These are phyloP conservation scores for Apistogramma diplotaenia DNA, from an alignment of 2,113 vertebrate species.

Conservation along the genomic window DNA sequence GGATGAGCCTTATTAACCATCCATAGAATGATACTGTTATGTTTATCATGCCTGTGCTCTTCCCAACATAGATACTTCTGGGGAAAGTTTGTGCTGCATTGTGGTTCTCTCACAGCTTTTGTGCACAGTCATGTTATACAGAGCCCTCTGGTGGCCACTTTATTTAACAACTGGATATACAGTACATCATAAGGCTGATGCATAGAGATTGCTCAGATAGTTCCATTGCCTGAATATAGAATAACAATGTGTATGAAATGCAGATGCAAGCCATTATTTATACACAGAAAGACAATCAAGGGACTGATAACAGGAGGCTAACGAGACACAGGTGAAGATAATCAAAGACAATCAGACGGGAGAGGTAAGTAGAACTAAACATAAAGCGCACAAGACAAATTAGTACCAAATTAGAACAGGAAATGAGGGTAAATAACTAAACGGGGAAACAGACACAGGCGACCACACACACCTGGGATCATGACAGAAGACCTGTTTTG, in stretches of 20 bases:
- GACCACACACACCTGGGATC: background rate
- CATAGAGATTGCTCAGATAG: background rate
- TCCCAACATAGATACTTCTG: background rate
- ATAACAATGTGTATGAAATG: background rate
- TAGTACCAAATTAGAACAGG: background rate
- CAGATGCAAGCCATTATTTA: background rate
- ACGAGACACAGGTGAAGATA: background rate
- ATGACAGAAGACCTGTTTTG: background rate
- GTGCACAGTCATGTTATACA: background rate
- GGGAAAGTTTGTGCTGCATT: background rate
- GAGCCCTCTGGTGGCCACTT: slow-evolving; percentile 5
- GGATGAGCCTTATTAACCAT: background rate
- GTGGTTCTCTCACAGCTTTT: too few species aligned
- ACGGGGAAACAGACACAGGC: background rate
- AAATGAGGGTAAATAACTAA: background rate
- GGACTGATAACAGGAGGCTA: too few species aligned
- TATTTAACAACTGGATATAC: background rate
- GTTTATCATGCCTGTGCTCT: background rate
- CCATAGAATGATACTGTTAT: background rate
- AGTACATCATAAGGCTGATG: background rate
- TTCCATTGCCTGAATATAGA: background rate
- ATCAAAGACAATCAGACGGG: background rate
- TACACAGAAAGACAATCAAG: background rate
- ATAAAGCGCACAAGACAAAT: background rate
- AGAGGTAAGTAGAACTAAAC: background rate